Evolutionary conservation across 1,140 invertebrate species (phyloP).

Genomic region (Brachionus asplanchnoidis): DNA sequence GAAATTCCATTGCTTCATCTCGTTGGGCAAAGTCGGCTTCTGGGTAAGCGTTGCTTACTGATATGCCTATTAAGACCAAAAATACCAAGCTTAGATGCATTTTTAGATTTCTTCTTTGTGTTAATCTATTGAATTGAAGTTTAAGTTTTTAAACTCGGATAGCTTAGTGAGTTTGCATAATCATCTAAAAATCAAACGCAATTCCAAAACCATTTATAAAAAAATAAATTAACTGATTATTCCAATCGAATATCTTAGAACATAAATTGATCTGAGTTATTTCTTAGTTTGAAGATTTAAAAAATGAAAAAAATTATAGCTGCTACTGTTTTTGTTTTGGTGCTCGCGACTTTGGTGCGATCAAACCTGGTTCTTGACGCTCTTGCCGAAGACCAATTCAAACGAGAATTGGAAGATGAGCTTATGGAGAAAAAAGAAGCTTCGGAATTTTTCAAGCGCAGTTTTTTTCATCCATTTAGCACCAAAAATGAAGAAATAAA

Average conservation of each 20-base stretch:
- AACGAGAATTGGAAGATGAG: constrained; percentile 11
- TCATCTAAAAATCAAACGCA: neutral
- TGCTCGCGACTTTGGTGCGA: neutral
- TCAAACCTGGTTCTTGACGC: neutral
- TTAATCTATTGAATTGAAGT: neutral
- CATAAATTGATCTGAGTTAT: constrained; percentile 13
- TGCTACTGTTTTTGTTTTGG: neutral
- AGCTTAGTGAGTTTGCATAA: neutral
- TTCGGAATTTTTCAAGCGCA: constrained; percentile 18
- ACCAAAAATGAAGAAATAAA: constrained; percentile 40
- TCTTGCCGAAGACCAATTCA: neutral
- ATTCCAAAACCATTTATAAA: neutral
- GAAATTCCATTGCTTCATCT: constrained; percentile 26
- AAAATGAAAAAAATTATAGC: constrained; percentile 15
- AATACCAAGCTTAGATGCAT: constrained; percentile 3
- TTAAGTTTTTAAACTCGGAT: neutral
- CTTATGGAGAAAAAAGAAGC: constrained; percentile 27
- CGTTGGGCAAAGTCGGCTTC: neutral
- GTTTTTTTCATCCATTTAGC: constrained; percentile 34
- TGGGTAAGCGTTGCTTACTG: neutral
- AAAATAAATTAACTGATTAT: constrained; percentile 23
- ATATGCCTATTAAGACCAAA: neutral
- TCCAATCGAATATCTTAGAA: neutral
- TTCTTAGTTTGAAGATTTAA: neutral
- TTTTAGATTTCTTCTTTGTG: neutral